A percentile compares a stretch with the other conserved stretches of the same genome.
These are phyloP conservation scores for Cydia pomonella DNA, from an alignment of 1,140 invertebrate species.

Conservation along the genomic window DNA sequence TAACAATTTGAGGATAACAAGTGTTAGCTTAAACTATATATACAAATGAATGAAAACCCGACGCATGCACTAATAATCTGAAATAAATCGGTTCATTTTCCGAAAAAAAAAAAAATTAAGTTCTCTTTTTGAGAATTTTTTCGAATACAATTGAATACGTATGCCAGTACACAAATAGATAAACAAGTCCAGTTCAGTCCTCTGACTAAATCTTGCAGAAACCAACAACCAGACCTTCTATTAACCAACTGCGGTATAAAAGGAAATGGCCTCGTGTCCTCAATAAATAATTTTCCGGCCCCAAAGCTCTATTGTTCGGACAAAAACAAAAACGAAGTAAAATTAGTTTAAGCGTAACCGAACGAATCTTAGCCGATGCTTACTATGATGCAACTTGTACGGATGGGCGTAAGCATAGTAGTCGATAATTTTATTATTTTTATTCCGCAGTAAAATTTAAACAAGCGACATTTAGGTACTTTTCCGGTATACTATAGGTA, in stretches of 20 bases:
- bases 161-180: background rate
- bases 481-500: no score
- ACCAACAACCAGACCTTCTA: slow-evolving; percentile 37
- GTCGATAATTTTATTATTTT: slow-evolving; percentile 40
- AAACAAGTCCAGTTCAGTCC: background rate
- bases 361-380: slow-evolving; percentile 35
- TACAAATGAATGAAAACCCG: background rate
- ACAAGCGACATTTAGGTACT: no score
- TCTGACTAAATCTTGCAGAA: slow-evolving; percentile 37
- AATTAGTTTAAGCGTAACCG: slow-evolving; percentile 52
- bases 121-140: no score
- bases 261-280: slow-evolving; percentile 45
- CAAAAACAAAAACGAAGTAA: slow-evolving; percentile 58
- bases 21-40: background rate
- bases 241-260: slow-evolving; percentile 18
- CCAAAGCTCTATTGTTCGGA: slow-evolving; percentile 51
- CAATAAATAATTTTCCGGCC: slow-evolving; percentile 64
- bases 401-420: slow-evolving; percentile 33
- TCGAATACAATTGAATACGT: no score
- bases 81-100: no score
- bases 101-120: no score
- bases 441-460: no score
- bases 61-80: background rate
- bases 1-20: background rate
- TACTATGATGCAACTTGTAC: slow-evolving; percentile 42